Conservation (phyloP, 2,888 invertebrate genomes). For the Sipha maydis region DNA sequence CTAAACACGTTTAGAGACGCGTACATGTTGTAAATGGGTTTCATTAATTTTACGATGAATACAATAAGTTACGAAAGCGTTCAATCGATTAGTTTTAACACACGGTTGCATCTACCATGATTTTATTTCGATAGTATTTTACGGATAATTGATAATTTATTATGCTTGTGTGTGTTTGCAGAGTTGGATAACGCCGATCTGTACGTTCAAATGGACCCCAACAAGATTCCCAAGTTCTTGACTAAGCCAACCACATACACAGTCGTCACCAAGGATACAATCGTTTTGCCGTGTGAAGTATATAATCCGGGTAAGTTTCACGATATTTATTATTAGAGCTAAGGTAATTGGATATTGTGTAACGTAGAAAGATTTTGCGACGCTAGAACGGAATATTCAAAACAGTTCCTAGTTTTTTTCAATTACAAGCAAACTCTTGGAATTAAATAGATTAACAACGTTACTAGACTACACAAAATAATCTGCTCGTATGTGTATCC, state of each 20-base stretch:
- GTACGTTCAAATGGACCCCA: conserved; percentile 26
- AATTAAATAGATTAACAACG: too few species aligned
- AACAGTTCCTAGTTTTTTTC: not conserved
- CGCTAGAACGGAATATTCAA: not conserved
- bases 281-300: conserved; percentile 82
- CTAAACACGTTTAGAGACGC: too few species aligned
- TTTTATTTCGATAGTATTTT: not conserved
- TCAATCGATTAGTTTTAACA: too few species aligned
- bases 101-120: too few species aligned
- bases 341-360: not conserved
- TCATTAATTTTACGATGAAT: too few species aligned
- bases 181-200: conserved; percentile 40
- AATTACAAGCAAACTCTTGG: too few species aligned
- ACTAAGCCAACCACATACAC: conserved; percentile 81
- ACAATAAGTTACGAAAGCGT: too few species aligned
- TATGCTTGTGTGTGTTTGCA: not conserved
- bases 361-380: not conserved
- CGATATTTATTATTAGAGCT: not conserved
- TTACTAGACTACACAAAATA: not conserved
- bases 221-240: conserved; percentile 73
- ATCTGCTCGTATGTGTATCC: not conserved
- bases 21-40: too few species aligned
- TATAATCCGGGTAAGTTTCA: conserved; percentile 78
- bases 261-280: conserved; percentile 81
- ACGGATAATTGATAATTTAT: not conserved